A percentile compares a stretch with the other conserved stretches of the same genome.
These are phyloP conservation scores for Watsonalla binaria DNA, from an alignment of 2,888 invertebrate species.

Conservation along the genomic window DNA sequence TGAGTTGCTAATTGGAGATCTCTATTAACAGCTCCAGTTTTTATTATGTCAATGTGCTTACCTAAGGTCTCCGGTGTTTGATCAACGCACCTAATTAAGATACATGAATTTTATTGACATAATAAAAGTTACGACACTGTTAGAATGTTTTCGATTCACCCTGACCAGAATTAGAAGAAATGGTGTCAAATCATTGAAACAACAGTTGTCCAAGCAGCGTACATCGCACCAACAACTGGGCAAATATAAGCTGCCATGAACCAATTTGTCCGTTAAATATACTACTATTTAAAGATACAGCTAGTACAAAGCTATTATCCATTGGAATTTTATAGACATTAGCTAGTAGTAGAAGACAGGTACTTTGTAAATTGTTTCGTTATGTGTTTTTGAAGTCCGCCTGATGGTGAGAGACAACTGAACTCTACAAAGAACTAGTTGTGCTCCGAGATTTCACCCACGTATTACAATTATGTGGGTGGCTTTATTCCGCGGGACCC, in stretches of 20 bases:
- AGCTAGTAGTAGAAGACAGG: background rate
- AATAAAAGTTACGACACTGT: constrained; percentile 27
- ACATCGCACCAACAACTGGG: constrained; percentile 46
- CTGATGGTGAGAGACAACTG: background rate
- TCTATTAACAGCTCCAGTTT: background rate
- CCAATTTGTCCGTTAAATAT: constrained; percentile 59
- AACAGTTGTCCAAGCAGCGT: constrained; percentile 44
- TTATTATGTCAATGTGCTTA: background rate
- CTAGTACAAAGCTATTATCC: constrained; percentile 16
- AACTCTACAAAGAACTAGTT: background rate
- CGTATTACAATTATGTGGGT: too few relatives aligned
- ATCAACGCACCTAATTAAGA: constrained; percentile 9
- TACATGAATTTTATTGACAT: constrained; percentile 2
- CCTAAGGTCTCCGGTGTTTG: constrained; percentile 1
- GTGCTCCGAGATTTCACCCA: too few relatives aligned
- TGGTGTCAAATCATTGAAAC: constrained; percentile 52
- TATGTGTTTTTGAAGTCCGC: background rate
- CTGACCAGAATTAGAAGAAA: constrained; percentile 54
- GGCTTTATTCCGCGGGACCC: too few relatives aligned
- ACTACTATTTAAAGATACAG: constrained; percentile 40
- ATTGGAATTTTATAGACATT: constrained; percentile 1
- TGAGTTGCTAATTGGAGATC: background rate
- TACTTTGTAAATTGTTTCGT: background rate
- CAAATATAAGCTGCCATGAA: constrained; percentile 58
- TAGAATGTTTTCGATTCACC: constrained; percentile 33